These are phyloP conservation scores for Trochalopteron elliotii DNA, from an alignment of 2,113 vertebrate genomes.

Conservation along the genomic window DNA sequence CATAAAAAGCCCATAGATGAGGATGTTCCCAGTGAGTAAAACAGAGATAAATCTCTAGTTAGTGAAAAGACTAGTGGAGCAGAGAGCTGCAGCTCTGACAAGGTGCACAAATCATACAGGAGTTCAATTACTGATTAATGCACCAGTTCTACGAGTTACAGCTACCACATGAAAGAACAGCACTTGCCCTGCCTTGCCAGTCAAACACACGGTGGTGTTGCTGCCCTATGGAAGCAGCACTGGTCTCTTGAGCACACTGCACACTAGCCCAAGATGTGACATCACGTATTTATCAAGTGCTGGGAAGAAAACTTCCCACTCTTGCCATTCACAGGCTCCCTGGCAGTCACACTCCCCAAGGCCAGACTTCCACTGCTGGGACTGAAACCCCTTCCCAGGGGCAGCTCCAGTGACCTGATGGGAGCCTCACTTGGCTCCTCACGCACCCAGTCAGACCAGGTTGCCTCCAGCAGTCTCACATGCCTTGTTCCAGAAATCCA, in stretches of 20 bases:
- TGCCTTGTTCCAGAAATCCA: neutral
- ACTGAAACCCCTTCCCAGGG: rapidly evolving
- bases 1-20: neutral
- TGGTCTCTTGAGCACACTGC: neutral
- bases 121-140: neutral
- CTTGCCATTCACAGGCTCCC: rapidly evolving
- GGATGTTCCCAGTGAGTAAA: neutral
- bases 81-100: neutral
- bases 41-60: neutral
- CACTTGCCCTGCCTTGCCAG: neutral
- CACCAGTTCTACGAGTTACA: neutral
- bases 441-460: neutral
- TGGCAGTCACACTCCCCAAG: neutral
- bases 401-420: rapidly evolving
- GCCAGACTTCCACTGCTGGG: neutral
- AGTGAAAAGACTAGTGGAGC: neutral
- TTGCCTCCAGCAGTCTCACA: rapidly evolving
- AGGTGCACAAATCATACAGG: rapidly evolving
- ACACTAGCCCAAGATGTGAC: neutral
- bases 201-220: neutral
- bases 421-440: rapidly evolving
- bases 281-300: neutral
- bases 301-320: neutral
- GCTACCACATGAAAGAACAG: neutral
- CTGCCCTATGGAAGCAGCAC: rapidly evolving